Percentiles rank a stretch among this genome's conserved stretches.
Evolutionary conservation across 2,113 vertebrate species (phyloP).

Genomic region (Euleptes europaea): DNA sequence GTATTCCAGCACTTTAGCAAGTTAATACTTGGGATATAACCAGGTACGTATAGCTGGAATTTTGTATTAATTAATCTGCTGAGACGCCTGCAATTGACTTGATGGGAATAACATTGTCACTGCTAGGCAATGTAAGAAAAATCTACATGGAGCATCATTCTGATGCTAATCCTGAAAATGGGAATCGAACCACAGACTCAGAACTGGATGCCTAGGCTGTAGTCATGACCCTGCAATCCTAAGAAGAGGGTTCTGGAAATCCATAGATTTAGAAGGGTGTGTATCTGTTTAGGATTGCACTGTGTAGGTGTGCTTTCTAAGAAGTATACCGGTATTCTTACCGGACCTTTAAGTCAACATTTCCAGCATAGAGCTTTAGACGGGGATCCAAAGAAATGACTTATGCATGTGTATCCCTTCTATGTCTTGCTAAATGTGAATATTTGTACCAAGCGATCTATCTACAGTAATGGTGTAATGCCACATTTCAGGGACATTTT

Average conservation of each 20-base stretch:
- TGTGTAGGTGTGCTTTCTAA: no score
- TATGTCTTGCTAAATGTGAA: neutral
- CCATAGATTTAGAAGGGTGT: no score
- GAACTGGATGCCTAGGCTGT: neutral
- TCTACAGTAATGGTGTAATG: no score
- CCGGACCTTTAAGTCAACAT: neutral
- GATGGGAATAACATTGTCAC: neutral
- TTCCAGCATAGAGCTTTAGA: neutral
- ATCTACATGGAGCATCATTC: neutral
- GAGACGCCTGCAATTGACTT: neutral
- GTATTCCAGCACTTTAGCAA: neutral
- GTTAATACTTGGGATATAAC: neutral
- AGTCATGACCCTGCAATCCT: no score
- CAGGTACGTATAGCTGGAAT: neutral
- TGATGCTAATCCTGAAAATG: neutral
- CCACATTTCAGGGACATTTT: neutral
- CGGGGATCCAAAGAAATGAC: neutral
- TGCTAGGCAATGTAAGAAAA: neutral
- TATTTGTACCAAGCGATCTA: neutral
- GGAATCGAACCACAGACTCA: neutral
- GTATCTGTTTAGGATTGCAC: no score
- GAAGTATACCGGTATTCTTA: neutral
- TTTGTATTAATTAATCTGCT: neutral
- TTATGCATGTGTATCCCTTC: neutral
- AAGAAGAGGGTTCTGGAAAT: no score